Conservation (phyloP, 2,797 vertebrate species). For the Helostoma temminkii region DNA sequence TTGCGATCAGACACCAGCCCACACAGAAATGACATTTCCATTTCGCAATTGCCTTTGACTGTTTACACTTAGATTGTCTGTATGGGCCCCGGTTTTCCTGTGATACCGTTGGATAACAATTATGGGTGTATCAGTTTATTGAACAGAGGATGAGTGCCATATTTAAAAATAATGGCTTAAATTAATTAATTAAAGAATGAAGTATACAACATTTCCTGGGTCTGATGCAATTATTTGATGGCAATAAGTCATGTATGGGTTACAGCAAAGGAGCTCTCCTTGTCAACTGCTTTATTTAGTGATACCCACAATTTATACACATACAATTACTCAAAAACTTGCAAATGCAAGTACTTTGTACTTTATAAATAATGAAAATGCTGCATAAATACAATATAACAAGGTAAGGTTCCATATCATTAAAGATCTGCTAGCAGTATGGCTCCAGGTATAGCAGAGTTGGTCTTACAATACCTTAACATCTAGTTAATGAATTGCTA, state of each 20-base stretch:
- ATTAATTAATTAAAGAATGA: constrained; percentile 18
- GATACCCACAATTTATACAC: neutral
- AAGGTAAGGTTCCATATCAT: neutral
- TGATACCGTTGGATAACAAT: constrained; percentile 78
- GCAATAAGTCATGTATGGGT: constrained; percentile 5
- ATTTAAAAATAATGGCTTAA: constrained; percentile 38
- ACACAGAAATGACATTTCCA: constrained; percentile 81
- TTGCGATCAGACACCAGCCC: constrained; percentile 74
- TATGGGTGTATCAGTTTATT: constrained; percentile 79
- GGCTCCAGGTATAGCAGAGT: neutral
- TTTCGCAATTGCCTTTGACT: constrained; percentile 64
- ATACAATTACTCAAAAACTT: neutral
- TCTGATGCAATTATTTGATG: constrained; percentile 19
- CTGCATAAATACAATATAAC: neutral
- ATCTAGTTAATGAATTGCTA: neutral
- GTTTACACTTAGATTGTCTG: constrained; percentile 74
- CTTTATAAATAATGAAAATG: neutral
- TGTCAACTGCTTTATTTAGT: neutral
- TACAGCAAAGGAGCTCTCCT: neutral
- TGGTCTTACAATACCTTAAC: neutral
- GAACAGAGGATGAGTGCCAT: constrained; percentile 44
- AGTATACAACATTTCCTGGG: neutral
- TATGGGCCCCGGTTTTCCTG: constrained; percentile 71
- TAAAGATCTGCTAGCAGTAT: neutral
- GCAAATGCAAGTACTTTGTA: neutral